A percentile compares a stretch with the other conserved stretches of the same genome.
These are phyloP conservation scores for human DNA, from an alignment of 2,113 vertebrate genomes.

Conservation along the genomic window DNA sequence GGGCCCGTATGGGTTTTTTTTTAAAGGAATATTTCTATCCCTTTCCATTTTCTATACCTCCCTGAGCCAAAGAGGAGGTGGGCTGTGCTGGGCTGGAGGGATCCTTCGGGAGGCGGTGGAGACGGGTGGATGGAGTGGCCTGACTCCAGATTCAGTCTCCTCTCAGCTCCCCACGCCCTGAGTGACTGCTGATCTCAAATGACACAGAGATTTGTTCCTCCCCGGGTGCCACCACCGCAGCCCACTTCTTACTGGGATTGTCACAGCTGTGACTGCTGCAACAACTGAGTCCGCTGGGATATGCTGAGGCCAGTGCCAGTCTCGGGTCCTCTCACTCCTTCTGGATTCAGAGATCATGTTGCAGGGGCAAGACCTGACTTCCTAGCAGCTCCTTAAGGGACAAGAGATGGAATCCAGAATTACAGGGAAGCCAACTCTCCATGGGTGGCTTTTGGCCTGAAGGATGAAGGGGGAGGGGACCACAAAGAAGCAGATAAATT, in stretches of 20 bases:
- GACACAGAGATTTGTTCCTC: neutral
- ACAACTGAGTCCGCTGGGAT: neutral
- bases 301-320: neutral
- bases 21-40: neutral
- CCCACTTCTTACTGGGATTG: neutral
- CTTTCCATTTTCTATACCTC: neutral
- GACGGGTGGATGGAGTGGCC: neutral
- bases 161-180: fast-evolving
- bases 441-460: neutral
- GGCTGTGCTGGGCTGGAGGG: neutral
- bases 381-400: neutral
- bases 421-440: neutral
- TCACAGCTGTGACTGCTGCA: neutral
- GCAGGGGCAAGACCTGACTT: neutral
- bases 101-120: fast-evolving
- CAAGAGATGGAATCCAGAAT: neutral
- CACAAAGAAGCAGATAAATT: neutral
- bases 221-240: neutral
- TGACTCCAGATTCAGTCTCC: neutral
- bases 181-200: neutral
- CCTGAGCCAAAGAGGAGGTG: neutral
- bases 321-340: too few species aligned
- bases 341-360: neutral
- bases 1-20: too few species aligned
- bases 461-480: fast-evolving